Evolutionary conservation across 2,797 vertebrate genomes (phyloP).

Genomic region (Poeciliopsis infans): DNA sequence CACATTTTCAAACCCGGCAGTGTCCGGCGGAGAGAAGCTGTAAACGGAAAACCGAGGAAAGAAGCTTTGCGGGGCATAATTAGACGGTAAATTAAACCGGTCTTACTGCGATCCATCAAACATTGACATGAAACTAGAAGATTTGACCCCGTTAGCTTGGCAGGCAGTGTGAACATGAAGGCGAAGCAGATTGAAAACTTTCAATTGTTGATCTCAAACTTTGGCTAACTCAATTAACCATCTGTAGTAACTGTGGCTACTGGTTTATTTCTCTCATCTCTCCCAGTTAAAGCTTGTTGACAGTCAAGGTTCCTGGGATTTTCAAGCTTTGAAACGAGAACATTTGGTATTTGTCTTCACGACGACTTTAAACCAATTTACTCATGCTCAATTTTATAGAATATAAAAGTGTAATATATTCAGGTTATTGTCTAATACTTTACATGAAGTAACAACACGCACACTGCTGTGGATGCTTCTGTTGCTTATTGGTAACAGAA

Average conservation of each 20-base stretch:
- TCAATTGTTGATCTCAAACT: neutral
- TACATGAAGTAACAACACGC: no score
- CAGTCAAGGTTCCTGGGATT: neutral
- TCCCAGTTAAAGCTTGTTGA: neutral
- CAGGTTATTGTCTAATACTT: no score
- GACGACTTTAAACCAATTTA: neutral
- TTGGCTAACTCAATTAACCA: neutral
- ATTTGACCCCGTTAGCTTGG: slow-evolving; percentile 10
- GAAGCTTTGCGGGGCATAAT: neutral
- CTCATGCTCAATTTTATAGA: neutral
- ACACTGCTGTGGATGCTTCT: no score
- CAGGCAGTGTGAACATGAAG: neutral
- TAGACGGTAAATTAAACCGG: neutral
- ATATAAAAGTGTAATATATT: neutral
- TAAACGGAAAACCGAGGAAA: slow-evolving; percentile 5
- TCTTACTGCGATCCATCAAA: neutral
- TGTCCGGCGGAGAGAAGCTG: slow-evolving; percentile 1
- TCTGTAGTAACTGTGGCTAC: neutral
- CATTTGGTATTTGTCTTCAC: neutral
- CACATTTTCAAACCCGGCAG: slow-evolving; percentile 37
- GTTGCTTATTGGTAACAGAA: no score
- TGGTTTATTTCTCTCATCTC: neutral
- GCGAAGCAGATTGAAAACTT: neutral
- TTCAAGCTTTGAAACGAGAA: neutral
- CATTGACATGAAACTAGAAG: neutral